phyloP scores from a whole-genome alignment of 2,113 vertebrate species.

The Poecile atricapillus region DNA sequence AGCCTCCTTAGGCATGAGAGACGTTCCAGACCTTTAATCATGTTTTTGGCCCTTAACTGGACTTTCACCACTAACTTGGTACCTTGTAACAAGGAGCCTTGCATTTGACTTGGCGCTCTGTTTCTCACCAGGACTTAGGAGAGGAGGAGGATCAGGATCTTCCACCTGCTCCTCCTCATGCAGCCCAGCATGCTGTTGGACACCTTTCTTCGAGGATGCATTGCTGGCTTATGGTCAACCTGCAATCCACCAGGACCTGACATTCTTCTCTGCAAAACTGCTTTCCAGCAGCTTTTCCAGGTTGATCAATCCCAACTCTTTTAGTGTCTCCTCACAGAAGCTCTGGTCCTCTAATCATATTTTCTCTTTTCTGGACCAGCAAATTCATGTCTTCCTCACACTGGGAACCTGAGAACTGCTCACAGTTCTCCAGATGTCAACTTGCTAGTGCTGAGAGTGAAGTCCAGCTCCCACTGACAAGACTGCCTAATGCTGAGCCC shows the following conservation, averaged over 20 bases:
- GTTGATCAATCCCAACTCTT: neutral
- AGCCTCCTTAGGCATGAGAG: neutral
- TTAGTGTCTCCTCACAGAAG: neutral
- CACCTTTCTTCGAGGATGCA: neutral
- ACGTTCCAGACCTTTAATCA: neutral
- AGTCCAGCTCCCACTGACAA: neutral
- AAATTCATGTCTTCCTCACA: neutral
- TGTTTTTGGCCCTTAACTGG: neutral
- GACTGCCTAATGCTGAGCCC: neutral
- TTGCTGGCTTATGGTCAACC: neutral
- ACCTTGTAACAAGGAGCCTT: neutral
- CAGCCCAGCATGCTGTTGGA: neutral
- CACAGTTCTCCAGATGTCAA: neutral
- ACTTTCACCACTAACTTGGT: neutral
- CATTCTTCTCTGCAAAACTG: neutral
- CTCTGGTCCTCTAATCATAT: neutral
- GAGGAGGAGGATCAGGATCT: neutral
- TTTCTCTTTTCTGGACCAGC: neutral
- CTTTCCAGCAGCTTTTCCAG: neutral
- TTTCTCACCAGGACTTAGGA: neutral
- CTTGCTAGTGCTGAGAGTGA: neutral
- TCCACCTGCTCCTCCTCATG: neutral
- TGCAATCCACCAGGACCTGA: neutral
- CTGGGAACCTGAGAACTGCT: neutral
- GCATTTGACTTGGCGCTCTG: neutral